These are phyloP conservation scores for Lordiphosa mommai DNA, from an alignment of 1,140 invertebrate genomes.

Conservation along the genomic window DNA sequence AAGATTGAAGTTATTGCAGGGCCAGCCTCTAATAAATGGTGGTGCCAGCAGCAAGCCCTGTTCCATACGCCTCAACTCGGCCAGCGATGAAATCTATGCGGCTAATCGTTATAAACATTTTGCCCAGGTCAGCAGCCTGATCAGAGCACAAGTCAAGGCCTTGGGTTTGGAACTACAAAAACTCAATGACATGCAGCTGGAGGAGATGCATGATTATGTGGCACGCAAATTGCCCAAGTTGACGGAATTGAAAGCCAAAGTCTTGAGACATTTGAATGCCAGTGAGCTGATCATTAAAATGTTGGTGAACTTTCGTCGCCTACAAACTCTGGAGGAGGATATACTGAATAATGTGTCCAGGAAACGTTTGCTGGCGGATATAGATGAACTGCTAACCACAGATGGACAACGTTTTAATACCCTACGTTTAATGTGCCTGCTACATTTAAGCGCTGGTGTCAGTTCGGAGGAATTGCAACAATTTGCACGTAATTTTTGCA, in stretches of 20 bases:
- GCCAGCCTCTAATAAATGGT: slow-evolving; percentile 36
- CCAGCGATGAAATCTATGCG: slow-evolving; percentile 88
- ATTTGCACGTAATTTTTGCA: slow-evolving; percentile 90
- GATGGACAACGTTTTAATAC: slow-evolving; percentile 84
- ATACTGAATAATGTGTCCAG: slow-evolving; percentile 86
- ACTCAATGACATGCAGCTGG: slow-evolving; percentile 88
- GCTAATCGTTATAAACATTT: slow-evolving; percentile 96
- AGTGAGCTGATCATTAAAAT: slow-evolving; percentile 90
- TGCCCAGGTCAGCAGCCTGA: slow-evolving; percentile 90
- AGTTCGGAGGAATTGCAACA: slow-evolving; percentile 84
- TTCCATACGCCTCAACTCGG: slow-evolving; percentile 84
- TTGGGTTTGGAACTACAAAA: slow-evolving; percentile 89
- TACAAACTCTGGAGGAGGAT: slow-evolving; percentile 89
- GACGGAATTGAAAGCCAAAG: slow-evolving; percentile 86
- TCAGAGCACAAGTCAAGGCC: slow-evolving; percentile 91
- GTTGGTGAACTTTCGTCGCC: slow-evolving; percentile 89
- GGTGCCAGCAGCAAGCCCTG: slow-evolving; percentile 61
- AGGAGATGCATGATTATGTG: slow-evolving; percentile 95
- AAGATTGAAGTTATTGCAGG: slow-evolving; percentile 48
- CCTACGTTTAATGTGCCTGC: slow-evolving; percentile 88
- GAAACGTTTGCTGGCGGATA: slow-evolving; percentile 82
- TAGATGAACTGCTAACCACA: slow-evolving; percentile 86
- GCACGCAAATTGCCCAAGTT: slow-evolving; percentile 90
- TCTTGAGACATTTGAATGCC: slow-evolving; percentile 93
- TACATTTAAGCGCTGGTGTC: slow-evolving; percentile 87